These are phyloP conservation scores for Drosophila histrio DNA, from an alignment of 2,888 invertebrate species.

Conservation along the genomic window DNA sequence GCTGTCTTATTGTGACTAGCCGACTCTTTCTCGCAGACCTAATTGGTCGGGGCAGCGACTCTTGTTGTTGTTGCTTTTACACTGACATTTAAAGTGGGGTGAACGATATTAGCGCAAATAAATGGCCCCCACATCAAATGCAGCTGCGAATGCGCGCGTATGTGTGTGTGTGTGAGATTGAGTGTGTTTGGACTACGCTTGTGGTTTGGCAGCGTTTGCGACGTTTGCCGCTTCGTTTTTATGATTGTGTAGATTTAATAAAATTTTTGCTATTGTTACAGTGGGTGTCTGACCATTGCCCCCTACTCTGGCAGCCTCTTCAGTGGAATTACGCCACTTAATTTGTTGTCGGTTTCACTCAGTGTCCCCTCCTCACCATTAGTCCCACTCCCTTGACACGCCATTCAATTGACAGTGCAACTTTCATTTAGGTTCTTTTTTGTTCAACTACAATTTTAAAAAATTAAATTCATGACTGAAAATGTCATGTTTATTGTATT, in stretches of 20 bases:
- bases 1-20: background rate
- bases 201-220: background rate
- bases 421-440: conserved; percentile 18
- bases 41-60: conserved; percentile 56
- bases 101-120: conserved; percentile 80
- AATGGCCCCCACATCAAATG: conserved; percentile 70
- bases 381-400: conserved; percentile 32
- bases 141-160: conserved; percentile 49
- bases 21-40: conserved; percentile 20
- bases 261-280: conserved; percentile 61
- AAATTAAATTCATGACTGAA: conserved; percentile 20
- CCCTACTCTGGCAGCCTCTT: conserved; percentile 36
- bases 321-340: conserved; percentile 57
- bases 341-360: conserved; percentile 41
- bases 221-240: conserved; percentile 24
- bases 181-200: conserved; percentile 8
- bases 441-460: conserved; percentile 18
- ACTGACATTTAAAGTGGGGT: conserved; percentile 81
- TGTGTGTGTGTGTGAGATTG: conserved; percentile 1
- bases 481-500: conserved; percentile 26
- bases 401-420: conserved; percentile 35
- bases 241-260: conserved; percentile 75
- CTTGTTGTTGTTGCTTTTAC: conserved; percentile 38
- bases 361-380: background rate
- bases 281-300: conserved; percentile 57